phyloP scores from a whole-genome alignment of 2,113 vertebrate genomes.

The Machaerirhynchus nigripectus region DNA sequence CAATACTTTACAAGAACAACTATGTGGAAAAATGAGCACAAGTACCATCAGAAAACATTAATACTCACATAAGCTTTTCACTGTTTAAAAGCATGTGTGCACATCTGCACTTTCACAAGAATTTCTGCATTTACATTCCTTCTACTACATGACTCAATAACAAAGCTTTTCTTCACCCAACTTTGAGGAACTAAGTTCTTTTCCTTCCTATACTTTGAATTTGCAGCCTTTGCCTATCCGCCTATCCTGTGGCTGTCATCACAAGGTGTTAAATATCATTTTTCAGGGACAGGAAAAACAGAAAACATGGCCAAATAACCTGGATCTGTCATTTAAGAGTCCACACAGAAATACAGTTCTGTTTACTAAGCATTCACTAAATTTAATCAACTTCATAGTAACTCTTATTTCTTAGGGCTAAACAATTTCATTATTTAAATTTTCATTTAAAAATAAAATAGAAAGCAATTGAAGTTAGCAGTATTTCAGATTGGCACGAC shows the following conservation, averaged over 20 bases:
- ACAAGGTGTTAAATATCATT: not conserved
- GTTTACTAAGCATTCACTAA: not conserved
- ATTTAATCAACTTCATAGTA: not conserved
- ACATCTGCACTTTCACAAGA: not conserved
- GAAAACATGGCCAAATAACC: not conserved
- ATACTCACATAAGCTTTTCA: not conserved
- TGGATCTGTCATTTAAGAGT: not conserved
- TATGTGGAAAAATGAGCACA: not conserved
- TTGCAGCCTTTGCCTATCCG: not conserved
- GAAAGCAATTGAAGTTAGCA: not conserved
- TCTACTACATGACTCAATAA: not conserved
- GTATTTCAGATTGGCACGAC: not conserved
- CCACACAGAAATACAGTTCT: not conserved
- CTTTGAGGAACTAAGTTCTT: not conserved
- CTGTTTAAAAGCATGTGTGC: not conserved
- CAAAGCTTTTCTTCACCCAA: not conserved
- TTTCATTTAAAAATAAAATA: not conserved
- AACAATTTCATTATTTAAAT: not conserved
- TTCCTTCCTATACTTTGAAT: not conserved
- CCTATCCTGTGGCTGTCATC: not conserved
- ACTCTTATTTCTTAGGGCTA: not conserved
- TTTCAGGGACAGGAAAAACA: not conserved
- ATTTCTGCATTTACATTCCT: not conserved
- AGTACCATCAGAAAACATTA: not conserved
- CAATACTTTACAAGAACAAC: not conserved